Percentiles rank a stretch among this genome's conserved stretches.
These are phyloP conservation scores for Amiota minor DNA, from an alignment of 2,888 invertebrate species.

Conservation along the genomic window DNA sequence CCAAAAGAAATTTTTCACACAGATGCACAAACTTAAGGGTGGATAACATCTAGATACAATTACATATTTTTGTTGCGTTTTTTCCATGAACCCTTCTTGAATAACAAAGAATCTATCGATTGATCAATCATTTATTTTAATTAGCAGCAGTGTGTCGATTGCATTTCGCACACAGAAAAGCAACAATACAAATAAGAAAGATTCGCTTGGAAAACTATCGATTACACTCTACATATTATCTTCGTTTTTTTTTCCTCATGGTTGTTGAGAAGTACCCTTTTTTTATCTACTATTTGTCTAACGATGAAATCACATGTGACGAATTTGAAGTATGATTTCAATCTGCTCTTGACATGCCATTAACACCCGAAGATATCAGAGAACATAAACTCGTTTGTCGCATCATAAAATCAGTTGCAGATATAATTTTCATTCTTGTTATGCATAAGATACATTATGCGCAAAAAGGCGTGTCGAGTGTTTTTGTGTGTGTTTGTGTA, in stretches of 20 bases:
- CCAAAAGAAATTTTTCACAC: conserved; percentile 16
- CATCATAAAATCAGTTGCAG: conserved; percentile 13
- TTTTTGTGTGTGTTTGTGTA: neutral
- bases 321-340: conserved; percentile 56
- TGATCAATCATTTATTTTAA: conserved; percentile 65
- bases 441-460: too few species aligned
- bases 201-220: conserved; percentile 55
- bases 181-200: too few species aligned
- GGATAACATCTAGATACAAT: neutral
- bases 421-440: neutral
- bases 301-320: conserved; percentile 55
- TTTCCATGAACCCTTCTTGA: conserved; percentile 38
- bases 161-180: conserved; percentile 41
- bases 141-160: conserved; percentile 66
- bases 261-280: conserved; percentile 2
- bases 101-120: conserved; percentile 16
- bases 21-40: conserved; percentile 1
- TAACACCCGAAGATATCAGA: neutral
- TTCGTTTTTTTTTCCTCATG: neutral
- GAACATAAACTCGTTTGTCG: neutral
- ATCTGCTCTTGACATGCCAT: conserved; percentile 35
- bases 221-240: conserved; percentile 52
- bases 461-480: conserved; percentile 5
- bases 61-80: conserved; percentile 34
- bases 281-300: conserved; percentile 8